Conservation (phyloP, 2,113 vertebrate genomes). For the Sphaerodactylus townsendi region DNA sequence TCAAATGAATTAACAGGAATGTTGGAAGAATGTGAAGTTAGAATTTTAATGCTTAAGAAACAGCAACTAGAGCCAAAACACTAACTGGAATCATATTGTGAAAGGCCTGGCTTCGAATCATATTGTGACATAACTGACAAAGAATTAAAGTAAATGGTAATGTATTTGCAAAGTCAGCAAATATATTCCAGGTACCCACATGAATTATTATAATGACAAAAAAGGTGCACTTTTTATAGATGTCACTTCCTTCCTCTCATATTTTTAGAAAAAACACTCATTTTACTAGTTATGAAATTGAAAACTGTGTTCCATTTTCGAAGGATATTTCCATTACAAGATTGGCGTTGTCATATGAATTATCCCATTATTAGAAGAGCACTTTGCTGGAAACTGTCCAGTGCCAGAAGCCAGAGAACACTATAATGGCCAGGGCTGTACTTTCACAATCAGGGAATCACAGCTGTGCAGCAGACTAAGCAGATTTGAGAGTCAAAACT, state of each 20-base stretch:
- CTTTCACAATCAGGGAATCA: background rate
- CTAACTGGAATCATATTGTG: slow-evolving; percentile 8
- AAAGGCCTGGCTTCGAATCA: slow-evolving; percentile 41
- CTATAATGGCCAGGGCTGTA: background rate
- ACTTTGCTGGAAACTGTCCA: background rate
- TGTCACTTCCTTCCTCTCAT: background rate
- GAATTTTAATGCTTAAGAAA: background rate
- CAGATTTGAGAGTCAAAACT: background rate
- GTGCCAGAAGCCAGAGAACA: background rate
- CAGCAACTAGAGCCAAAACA: slow-evolving; percentile 3
- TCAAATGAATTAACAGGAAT: background rate
- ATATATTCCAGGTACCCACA: background rate
- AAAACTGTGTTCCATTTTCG: background rate
- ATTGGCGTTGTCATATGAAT: background rate
- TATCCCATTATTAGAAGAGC: background rate
- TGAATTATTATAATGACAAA: too few relatives aligned
- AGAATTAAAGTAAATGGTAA: slow-evolving; percentile 9
- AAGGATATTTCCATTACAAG: background rate
- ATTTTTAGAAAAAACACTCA: background rate
- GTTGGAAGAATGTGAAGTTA: background rate
- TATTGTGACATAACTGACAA: slow-evolving; percentile 35
- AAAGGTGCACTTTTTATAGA: background rate
- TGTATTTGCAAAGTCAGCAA: slow-evolving; percentile 30
- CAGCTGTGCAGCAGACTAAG: background rate
- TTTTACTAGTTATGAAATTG: background rate